phyloP scores from a whole-genome alignment of 2,797 vertebrate genomes.

The Ptychadena robeensis region DNA sequence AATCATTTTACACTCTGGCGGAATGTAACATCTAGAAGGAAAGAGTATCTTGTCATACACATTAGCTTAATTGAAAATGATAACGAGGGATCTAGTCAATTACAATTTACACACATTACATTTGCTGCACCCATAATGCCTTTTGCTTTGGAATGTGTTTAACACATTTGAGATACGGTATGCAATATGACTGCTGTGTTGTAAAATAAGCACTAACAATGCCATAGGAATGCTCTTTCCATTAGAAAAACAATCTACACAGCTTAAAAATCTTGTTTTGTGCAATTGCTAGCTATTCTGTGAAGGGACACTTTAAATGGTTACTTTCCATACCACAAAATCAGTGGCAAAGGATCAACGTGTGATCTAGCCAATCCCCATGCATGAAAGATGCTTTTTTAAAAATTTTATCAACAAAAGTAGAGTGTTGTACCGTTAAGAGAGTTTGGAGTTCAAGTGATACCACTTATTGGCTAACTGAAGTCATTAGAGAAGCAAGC shows the following conservation, averaged over 20 bases:
- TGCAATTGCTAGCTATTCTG: too few species aligned
- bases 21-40: conserved; percentile 22
- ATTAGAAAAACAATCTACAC: not conserved
- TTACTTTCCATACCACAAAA: not conserved
- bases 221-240: not conserved
- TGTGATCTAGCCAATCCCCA: too few species aligned
- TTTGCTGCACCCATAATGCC: not conserved
- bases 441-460: too few species aligned
- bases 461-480: too few species aligned
- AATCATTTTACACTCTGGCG: conserved; percentile 15
- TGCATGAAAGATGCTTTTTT: too few species aligned
- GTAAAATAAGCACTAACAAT: conserved; percentile 12
- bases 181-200: not conserved
- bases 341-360: too few species aligned
- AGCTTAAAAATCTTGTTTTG: not conserved
- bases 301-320: too few species aligned
- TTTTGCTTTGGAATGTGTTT: conserved; percentile 43
- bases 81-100: conserved; percentile 45
- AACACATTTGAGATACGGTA: not conserved
- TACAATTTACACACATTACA: not conserved
- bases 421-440: too few species aligned
- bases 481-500: too few species aligned
- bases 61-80: conserved; percentile 29
- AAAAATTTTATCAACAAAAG: too few species aligned
- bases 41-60: fast-evolving